Evolutionary conservation across 2,797 vertebrate genomes (phyloP).

Genomic region (Distichodus sexfasciatus): DNA sequence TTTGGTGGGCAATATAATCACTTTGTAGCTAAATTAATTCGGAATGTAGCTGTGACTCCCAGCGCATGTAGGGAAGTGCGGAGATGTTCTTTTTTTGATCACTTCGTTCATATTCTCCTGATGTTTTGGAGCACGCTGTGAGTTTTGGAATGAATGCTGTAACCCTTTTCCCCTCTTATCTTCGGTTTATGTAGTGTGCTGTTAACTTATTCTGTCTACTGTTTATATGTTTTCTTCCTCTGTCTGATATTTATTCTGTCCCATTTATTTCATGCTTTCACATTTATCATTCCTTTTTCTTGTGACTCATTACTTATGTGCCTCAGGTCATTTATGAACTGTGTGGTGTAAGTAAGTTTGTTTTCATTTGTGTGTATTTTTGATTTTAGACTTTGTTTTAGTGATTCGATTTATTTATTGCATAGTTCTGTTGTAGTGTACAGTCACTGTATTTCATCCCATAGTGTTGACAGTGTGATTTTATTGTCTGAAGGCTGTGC

Average conservation of each 20-base stretch:
- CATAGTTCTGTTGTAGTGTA: slow-evolving; percentile 38
- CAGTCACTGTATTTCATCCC: neutral
- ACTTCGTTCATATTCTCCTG: too few species aligned
- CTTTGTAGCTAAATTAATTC: too few species aligned
- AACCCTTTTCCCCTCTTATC: too few species aligned
- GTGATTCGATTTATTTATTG: too few species aligned
- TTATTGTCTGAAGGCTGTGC: slow-evolving; percentile 75
- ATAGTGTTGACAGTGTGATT: neutral
- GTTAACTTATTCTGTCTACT: slow-evolving; percentile 21
- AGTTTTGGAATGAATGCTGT: too few species aligned
- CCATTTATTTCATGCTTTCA: slow-evolving; percentile 27
- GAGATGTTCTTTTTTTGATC: too few species aligned
- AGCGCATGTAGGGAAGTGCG: too few species aligned
- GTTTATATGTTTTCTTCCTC: slow-evolving; percentile 35
- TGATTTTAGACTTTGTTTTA: slow-evolving; percentile 15
- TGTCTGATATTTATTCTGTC: too few species aligned
- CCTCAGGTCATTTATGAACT: slow-evolving; percentile 80
- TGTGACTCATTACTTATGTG: slow-evolving; percentile 52
- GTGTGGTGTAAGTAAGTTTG: slow-evolving; percentile 72
- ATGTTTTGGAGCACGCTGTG: too few species aligned
- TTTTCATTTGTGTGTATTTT: slow-evolving; percentile 12
- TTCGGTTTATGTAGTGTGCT: neutral
- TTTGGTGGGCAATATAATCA: too few species aligned
- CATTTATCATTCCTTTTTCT: slow-evolving; percentile 41
- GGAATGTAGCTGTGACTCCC: too few species aligned